Conservation (phyloP, 2,797 vertebrate species). For the Lutjanus campechanus region DNA sequence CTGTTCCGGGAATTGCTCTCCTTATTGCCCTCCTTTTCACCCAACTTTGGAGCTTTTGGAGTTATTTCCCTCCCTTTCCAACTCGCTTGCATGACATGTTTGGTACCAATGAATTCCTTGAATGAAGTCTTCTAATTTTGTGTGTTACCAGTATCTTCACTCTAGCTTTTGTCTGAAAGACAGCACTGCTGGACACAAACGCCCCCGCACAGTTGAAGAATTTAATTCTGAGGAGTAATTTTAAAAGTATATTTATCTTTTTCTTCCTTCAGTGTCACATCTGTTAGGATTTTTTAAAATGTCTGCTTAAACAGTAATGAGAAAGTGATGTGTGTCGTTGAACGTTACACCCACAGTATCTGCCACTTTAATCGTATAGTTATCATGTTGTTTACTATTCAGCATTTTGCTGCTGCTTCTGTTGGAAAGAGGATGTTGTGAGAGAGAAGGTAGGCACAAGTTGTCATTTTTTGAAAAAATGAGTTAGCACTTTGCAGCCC, state of each 20-base stretch:
- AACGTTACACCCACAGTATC: background rate
- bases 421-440: constrained; percentile 38
- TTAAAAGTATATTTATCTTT: background rate
- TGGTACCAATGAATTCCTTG: no score
- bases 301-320: background rate
- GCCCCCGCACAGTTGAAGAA: no score
- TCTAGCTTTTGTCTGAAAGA: no score
- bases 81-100: no score
- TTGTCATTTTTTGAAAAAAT: background rate
- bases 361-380: background rate
- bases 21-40: no score
- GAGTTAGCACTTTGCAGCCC: constrained; percentile 10
- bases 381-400: background rate
- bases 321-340: no score
- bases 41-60: no score
- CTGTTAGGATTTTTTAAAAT: background rate
- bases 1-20: no score
- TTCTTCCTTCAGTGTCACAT: background rate
- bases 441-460: background rate
- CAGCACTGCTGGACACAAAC: no score
- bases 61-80: no score
- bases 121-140: no score
- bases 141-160: no score
- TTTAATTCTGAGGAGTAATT: background rate
- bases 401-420: background rate